These are phyloP conservation scores for Danio jaintianensis DNA, from an alignment of 2,797 vertebrate genomes.

Conservation along the genomic window DNA sequence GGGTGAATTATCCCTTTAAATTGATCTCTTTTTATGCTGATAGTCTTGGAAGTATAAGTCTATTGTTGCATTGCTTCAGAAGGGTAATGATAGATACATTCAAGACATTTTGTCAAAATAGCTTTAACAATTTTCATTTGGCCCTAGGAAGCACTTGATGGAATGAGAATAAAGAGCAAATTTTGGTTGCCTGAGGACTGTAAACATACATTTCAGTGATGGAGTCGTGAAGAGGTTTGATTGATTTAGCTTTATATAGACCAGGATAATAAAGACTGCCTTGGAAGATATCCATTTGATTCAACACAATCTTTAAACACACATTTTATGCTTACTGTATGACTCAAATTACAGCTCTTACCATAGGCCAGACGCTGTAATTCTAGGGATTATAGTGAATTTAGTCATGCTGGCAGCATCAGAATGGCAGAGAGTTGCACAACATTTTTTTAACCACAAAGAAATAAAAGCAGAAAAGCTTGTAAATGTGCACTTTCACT, in stretches of 20 bases:
- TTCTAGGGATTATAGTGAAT: slow-evolving; percentile 39
- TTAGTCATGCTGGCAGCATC: slow-evolving; percentile 27
- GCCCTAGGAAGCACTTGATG: slow-evolving; percentile 38
- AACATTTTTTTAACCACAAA: slow-evolving; percentile 11
- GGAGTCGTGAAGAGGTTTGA: slow-evolving; percentile 49
- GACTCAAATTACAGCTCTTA: slow-evolving; percentile 52
- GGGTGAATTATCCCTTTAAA: too few relatives aligned
- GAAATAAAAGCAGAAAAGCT: neutral
- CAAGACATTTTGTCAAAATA: slow-evolving; percentile 28
- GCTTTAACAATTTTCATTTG: slow-evolving; percentile 40
- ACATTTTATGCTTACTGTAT: slow-evolving; percentile 32
- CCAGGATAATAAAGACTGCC: slow-evolving; percentile 57
- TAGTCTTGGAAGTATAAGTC: neutral
- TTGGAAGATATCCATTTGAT: slow-evolving; percentile 57
- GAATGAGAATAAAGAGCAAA: slow-evolving; percentile 30
- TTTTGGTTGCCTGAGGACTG: slow-evolving; percentile 21
- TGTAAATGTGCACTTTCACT: slow-evolving; percentile 48
- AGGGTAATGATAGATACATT: neutral
- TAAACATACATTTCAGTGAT: slow-evolving; percentile 45
- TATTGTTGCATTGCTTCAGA: neutral
- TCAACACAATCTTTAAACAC: slow-evolving; percentile 64
- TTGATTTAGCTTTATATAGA: slow-evolving; percentile 63
- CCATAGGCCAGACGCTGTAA: slow-evolving; percentile 46
- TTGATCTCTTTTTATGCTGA: neutral
- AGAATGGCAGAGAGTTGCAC: neutral